Conservation (phyloP, 2,888 invertebrate genomes). For the Drosophila subquinaria region DNA sequence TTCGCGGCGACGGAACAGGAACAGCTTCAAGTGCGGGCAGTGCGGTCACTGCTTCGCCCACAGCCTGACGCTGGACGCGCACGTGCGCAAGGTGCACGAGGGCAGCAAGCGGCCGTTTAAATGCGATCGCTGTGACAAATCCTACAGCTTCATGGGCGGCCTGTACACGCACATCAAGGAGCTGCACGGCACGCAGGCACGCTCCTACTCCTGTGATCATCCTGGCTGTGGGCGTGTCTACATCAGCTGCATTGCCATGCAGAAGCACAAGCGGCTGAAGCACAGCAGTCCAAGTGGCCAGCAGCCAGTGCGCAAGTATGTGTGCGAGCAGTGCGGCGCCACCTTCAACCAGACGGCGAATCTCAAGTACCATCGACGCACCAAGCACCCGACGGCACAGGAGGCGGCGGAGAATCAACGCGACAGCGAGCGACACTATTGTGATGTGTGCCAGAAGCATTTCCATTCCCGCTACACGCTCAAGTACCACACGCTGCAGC, state of each 20-base stretch:
- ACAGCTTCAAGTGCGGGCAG: conserved; percentile 72
- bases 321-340: conserved; percentile 83
- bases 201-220: conserved; percentile 77
- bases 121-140: conserved; percentile 82
- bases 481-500: conserved; percentile 77
- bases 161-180: conserved; percentile 82
- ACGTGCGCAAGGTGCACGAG: conserved; percentile 81
- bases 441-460: conserved; percentile 76
- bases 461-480: conserved; percentile 82
- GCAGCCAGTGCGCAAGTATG: conserved; percentile 65
- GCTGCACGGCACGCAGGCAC: conserved; percentile 71
- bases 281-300: conserved; percentile 49
- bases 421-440: conserved; percentile 66
- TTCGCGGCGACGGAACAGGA: conserved; percentile 33
- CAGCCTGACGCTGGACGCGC: conserved; percentile 76
- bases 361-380: conserved; percentile 81
- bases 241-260: conserved; percentile 82
- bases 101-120: conserved; percentile 80
- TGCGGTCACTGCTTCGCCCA: conserved; percentile 80
- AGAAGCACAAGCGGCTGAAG: conserved; percentile 83
- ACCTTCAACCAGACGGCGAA: conserved; percentile 84
- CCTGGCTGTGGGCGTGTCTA: conserved; percentile 81
- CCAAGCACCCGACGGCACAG: conserved; percentile 79
- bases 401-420: conserved; percentile 67
- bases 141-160: conserved; percentile 82